These are phyloP conservation scores for Cottoperca gobio DNA, from an alignment of 2,797 vertebrate genomes.

Conservation along the genomic window DNA sequence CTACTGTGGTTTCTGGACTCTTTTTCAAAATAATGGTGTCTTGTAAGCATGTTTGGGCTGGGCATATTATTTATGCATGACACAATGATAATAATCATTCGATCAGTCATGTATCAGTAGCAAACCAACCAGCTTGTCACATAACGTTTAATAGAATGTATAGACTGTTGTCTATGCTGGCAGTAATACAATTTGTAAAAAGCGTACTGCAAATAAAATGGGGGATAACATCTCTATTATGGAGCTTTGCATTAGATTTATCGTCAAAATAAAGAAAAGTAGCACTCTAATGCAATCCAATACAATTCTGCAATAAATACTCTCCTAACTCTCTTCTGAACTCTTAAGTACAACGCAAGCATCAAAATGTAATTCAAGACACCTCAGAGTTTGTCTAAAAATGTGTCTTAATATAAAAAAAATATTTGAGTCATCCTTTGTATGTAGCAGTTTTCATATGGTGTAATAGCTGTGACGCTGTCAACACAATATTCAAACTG, in stretches of 20 bases:
- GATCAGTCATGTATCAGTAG: too few species aligned
- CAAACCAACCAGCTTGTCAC: not conserved
- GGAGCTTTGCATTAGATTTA: not conserved
- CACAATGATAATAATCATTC: too few species aligned
- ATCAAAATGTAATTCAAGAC: not conserved
- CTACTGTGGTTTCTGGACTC: too few species aligned
- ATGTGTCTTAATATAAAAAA: not conserved
- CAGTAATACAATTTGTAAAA: not conserved
- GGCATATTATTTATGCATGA: too few species aligned
- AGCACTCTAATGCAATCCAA: not conserved
- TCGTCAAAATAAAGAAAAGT: not conserved
- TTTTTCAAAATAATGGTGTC: too few species aligned
- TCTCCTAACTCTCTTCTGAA: not conserved
- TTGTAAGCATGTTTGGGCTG: too few species aligned
- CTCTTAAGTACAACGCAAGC: not conserved
- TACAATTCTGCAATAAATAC: not conserved
- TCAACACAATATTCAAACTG: not conserved
- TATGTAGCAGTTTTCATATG: not conserved
- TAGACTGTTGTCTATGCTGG: not conserved
- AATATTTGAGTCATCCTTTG: not conserved
- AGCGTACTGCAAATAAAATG: not conserved
- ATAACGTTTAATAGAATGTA: not conserved
- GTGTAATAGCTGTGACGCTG: not conserved
- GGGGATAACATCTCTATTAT: not conserved
- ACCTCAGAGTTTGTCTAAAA: not conserved